Percentiles rank a stretch among this genome's conserved stretches.
phyloP scores from a whole-genome alignment of 1,140 invertebrate genomes.

The Temnothorax longispinosus region DNA sequence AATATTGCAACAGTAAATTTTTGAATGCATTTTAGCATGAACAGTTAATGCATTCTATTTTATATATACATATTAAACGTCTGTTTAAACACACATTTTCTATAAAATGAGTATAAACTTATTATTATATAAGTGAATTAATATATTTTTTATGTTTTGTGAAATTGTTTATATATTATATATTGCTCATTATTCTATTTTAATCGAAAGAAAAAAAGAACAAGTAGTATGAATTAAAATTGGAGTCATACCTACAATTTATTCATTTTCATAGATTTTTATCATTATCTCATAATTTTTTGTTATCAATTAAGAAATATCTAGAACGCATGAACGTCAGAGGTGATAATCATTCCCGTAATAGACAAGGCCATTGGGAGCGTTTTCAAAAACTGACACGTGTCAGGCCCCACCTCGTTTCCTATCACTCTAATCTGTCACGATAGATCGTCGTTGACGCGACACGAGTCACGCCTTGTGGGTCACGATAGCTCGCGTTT shows the following conservation, averaged over 20 bases:
- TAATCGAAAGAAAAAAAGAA: not conserved
- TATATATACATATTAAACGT: not conserved
- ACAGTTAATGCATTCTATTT: not conserved
- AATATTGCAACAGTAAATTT: conserved; percentile 9
- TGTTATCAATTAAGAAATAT: conserved; percentile 43
- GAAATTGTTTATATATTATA: not conserved
- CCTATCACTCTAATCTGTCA: conserved; percentile 59
- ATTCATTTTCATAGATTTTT: not conserved
- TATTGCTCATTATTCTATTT: not conserved
- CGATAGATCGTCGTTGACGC: conserved; percentile 59
- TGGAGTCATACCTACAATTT: not conserved
- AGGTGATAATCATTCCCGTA: conserved; percentile 46
- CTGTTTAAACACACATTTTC: not conserved
- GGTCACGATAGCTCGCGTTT: conserved; percentile 64
- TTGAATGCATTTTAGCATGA: not conserved
- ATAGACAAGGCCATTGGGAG: conserved; percentile 43
- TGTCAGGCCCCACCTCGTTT: conserved; percentile 63
- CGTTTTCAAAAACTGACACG: conserved; percentile 59
- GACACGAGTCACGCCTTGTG: conserved; percentile 54
- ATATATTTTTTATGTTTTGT: not conserved
- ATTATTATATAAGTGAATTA: not conserved
- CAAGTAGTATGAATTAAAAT: not conserved
- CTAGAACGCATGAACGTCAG: conserved; percentile 7
- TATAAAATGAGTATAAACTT: not conserved
- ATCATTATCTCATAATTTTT: not conserved